Percentiles rank a stretch among this genome's conserved stretches.
phyloP scores from a whole-genome alignment of 2,797 vertebrate species.

The Anomalospiza imberbis region DNA sequence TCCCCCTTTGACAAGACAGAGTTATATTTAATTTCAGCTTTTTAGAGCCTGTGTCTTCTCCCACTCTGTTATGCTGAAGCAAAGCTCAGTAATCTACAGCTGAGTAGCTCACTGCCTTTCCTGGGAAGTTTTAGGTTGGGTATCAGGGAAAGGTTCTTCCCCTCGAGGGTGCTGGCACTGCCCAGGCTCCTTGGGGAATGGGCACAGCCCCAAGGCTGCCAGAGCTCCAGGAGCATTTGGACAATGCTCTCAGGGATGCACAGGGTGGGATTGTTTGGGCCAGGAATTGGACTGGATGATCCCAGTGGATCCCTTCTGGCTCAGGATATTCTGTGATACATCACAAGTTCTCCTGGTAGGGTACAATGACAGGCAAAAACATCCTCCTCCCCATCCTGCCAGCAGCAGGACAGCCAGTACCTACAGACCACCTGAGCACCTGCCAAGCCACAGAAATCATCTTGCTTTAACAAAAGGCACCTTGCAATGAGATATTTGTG shows the following conservation, averaged over 20 bases:
- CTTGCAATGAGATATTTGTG: not conserved
- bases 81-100: not conserved
- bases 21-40: not conserved
- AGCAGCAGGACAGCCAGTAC: not conserved
- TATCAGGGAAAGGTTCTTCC: not conserved
- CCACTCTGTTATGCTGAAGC: not conserved
- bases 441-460: not conserved
- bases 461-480: not conserved
- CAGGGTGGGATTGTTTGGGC: not conserved
- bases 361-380: rapidly evolving
- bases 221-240: not conserved
- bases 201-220: not conserved
- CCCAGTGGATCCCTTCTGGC: not conserved
- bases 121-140: not conserved
- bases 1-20: not conserved
- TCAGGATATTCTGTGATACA: not conserved
- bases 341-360: not conserved
- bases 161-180: not conserved
- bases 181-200: not conserved
- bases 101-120: not conserved
- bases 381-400: not conserved
- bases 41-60: not conserved
- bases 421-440: not conserved
- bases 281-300: not conserved
- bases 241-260: rapidly evolving